Conservation (phyloP, 2,797 vertebrate genomes). For the Eleutherodactylus coqui region DNA sequence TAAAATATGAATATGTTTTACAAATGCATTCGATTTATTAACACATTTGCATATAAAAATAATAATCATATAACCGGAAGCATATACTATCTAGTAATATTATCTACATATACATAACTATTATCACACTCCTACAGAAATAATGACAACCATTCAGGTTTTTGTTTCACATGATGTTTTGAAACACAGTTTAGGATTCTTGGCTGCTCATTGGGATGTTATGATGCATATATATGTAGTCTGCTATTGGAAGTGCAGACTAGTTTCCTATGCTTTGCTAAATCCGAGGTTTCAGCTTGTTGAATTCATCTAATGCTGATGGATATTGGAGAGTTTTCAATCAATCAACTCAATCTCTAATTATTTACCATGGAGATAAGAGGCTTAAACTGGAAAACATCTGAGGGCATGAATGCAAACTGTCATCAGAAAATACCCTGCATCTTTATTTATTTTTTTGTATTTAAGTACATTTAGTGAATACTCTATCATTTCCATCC, state of each 20-base stretch:
- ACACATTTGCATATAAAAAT: no score
- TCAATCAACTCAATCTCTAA: slow-evolving; percentile 56
- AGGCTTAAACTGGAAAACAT: slow-evolving; percentile 43
- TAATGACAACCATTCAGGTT: background rate
- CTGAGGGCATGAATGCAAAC: slow-evolving; percentile 47
- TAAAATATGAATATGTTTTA: no score
- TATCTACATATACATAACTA: background rate
- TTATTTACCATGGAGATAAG: slow-evolving; percentile 54
- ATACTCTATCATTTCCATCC: slow-evolving; percentile 25
- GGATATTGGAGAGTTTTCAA: slow-evolving; percentile 45
- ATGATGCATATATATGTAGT: background rate
- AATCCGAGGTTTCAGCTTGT: slow-evolving; percentile 25
- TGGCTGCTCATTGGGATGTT: background rate
- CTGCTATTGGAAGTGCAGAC: background rate
- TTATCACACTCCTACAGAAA: background rate
- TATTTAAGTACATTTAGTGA: slow-evolving; percentile 28
- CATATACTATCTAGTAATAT: background rate
- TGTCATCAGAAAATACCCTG: slow-evolving; percentile 35
- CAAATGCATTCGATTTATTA: no score
- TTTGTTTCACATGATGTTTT: background rate
- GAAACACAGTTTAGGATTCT: background rate
- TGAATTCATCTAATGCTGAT: slow-evolving; percentile 33
- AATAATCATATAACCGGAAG: no score
- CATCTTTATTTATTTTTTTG: slow-evolving; percentile 29
- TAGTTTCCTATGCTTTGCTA: background rate